Evolutionary conservation across 2,888 invertebrate genomes (phyloP).

Genomic region (Apamea anceps): DNA sequence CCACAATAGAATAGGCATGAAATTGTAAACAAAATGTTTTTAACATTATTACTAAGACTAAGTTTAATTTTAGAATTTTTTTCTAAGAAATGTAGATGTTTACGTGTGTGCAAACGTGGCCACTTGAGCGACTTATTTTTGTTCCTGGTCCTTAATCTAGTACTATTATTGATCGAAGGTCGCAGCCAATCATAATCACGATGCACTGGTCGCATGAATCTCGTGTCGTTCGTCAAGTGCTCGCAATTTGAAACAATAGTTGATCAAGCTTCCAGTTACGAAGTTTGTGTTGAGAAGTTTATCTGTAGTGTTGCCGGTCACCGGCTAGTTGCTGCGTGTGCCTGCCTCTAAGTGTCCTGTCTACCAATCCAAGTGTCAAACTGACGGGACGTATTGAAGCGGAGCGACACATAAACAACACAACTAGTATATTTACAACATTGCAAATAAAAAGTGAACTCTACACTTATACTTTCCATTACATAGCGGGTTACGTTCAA

Average conservation of each 20-base stretch:
- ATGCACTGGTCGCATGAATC: neutral
- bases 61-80: too few relatives aligned
- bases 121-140: too few relatives aligned
- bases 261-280: neutral
- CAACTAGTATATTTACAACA: slow-evolving; percentile 58
- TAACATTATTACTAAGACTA: too few relatives aligned
- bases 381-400: slow-evolving; percentile 26
- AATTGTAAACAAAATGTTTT: too few relatives aligned
- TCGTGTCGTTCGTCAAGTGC: neutral
- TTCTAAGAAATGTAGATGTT: too few relatives aligned
- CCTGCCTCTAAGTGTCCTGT: slow-evolving; percentile 9
- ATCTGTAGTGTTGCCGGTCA: neutral
- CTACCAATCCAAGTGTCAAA: neutral
- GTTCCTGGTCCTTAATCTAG: too few relatives aligned
- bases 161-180: too few relatives aligned
- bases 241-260: neutral
- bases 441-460: slow-evolving; percentile 69
- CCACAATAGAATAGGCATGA: too few relatives aligned
- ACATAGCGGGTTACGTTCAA: slow-evolving; percentile 70
- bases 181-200: slow-evolving; percentile 6
- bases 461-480: slow-evolving; percentile 64
- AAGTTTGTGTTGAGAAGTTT: neutral
- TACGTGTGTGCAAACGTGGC: too few relatives aligned
- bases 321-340: neutral
- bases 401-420: slow-evolving; percentile 39